Evolutionary conservation across 1,140 invertebrate genomes (phyloP).

Genomic region (Pachypsylla venusta): DNA sequence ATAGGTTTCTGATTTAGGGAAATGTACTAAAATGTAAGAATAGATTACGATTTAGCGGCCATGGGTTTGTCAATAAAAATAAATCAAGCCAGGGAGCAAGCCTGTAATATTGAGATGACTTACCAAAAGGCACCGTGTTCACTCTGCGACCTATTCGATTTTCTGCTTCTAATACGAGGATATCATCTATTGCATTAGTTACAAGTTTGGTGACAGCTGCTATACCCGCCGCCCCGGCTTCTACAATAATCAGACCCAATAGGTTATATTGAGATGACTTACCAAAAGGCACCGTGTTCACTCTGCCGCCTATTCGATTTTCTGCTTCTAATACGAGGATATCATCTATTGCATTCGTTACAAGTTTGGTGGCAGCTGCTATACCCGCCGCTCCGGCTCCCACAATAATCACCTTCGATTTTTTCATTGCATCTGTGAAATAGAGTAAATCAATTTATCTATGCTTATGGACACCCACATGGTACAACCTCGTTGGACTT

Average conservation of each 20-base stretch:
- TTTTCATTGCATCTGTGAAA: not conserved
- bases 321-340: slow-evolving; percentile 49
- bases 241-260: slow-evolving; percentile 39
- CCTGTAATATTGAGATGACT: not conserved
- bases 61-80: no score
- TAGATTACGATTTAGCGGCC: slow-evolving; percentile 1
- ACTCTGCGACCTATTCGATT: slow-evolving; percentile 52
- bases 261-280: no score
- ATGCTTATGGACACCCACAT: no score
- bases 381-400: slow-evolving; percentile 43
- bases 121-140: slow-evolving; percentile 29
- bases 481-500: no score
- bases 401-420: slow-evolving; percentile 33
- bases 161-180: slow-evolving; percentile 48
- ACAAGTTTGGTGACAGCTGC: slow-evolving; percentile 37
- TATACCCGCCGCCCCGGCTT: slow-evolving; percentile 40
- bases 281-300: slow-evolving; percentile 34
- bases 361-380: slow-evolving; percentile 37
- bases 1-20: no score
- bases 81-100: no score
- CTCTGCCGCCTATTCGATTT: slow-evolving; percentile 50
- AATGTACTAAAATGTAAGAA: no score
- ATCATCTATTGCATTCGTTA: slow-evolving; percentile 37
- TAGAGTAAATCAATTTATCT: not conserved
- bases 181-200: slow-evolving; percentile 35